A percentile compares a stretch with the other conserved stretches of the same genome.
These are phyloP conservation scores for Caenorhabditis sp. DNA, from an alignment of 2,888 invertebrate genomes.

Conservation along the genomic window DNA sequence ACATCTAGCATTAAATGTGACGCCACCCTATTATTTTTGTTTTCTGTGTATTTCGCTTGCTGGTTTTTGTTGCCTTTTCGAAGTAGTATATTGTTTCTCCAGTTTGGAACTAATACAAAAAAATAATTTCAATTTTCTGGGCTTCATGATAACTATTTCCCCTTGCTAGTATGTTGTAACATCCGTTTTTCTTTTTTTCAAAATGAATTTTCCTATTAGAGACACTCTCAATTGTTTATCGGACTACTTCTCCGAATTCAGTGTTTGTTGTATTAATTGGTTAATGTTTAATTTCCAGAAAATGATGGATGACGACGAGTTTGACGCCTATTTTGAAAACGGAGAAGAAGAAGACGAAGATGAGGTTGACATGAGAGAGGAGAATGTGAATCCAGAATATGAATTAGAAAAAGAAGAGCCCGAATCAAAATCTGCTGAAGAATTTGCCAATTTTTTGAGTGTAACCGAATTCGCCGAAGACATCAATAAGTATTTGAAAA, in stretches of 20 bases:
- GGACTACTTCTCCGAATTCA: no score
- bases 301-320: constrained; percentile 3
- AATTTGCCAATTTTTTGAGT: constrained; percentile 36
- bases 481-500: constrained; percentile 23
- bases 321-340: constrained; percentile 10
- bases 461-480: constrained; percentile 28
- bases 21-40: not conserved
- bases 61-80: not conserved
- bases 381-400: constrained; percentile 30
- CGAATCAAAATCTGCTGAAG: constrained; percentile 8
- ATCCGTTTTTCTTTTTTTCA: no score
- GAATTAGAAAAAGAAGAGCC: constrained; percentile 36
- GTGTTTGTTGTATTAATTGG: no score
- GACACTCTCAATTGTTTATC: no score
- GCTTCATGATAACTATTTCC: no score
- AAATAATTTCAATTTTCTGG: no score
- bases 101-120: no score
- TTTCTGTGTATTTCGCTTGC: not conserved
- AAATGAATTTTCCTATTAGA: no score
- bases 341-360: constrained; percentile 8
- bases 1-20: not conserved
- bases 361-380: constrained; percentile 11
- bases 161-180: no score
- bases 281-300: no score
- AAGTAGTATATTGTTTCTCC: no score